phyloP scores from a whole-genome alignment of 2,113 vertebrate genomes.

The Puffinus mauretanicus region DNA sequence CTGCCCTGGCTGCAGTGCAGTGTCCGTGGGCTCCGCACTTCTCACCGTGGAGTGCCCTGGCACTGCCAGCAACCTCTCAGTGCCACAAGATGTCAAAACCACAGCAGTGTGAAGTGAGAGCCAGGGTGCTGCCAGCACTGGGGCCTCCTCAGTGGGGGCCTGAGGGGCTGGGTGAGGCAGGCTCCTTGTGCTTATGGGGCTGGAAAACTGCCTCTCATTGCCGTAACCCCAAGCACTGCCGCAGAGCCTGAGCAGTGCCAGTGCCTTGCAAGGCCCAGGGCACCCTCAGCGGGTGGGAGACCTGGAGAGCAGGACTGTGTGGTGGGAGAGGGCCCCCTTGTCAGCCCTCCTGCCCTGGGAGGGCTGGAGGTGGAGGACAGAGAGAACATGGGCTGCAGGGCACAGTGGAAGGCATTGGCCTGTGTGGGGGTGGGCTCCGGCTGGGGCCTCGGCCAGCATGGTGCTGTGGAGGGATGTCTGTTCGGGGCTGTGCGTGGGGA shows the following conservation, averaged over 20 bases:
- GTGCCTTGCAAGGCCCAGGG: background rate
- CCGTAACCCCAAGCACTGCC: background rate
- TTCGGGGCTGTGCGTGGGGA: fast-evolving
- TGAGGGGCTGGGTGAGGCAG: background rate
- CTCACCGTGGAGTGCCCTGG: background rate
- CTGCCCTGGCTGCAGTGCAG: background rate
- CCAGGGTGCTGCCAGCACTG: background rate
- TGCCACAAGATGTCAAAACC: background rate
- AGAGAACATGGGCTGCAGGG: background rate
- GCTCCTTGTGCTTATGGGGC: background rate
- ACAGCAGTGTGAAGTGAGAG: background rate
- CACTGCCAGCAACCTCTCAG: background rate
- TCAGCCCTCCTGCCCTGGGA: fast-evolving
- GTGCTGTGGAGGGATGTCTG: background rate
- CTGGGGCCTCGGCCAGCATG: background rate
- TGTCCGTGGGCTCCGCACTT: fast-evolving
- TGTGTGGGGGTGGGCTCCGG: background rate
- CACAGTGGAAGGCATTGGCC: background rate
- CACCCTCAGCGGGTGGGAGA: background rate
- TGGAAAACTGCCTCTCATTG: fast-evolving
- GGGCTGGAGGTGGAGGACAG: background rate
- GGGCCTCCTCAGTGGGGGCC: background rate
- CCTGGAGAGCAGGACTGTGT: background rate
- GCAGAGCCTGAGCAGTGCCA: background rate
- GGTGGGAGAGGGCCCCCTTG: background rate